These are phyloP conservation scores for Netelia inedita DNA, from an alignment of 2,888 invertebrate genomes.

Conservation along the genomic window DNA sequence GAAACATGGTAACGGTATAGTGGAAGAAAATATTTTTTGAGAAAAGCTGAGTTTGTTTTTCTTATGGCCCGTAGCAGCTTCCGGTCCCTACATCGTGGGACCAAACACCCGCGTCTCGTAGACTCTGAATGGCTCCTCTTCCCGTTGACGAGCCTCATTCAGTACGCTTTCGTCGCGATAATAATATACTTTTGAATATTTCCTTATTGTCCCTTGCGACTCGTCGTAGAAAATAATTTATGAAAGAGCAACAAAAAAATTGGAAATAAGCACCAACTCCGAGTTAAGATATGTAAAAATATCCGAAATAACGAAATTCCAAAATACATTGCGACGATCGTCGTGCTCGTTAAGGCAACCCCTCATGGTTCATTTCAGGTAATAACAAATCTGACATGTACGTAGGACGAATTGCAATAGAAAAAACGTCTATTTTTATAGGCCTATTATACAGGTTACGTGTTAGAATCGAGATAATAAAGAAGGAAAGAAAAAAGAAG, in stretches of 20 bases:
- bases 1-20: background rate
- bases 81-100: conserved; percentile 71
- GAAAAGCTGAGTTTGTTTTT: conserved; percentile 9
- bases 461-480: conserved; percentile 32
- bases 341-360: conserved; percentile 58
- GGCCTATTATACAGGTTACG: conserved; percentile 76
- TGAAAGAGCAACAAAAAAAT: background rate
- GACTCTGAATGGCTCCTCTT: conserved; percentile 55
- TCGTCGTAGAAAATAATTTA: background rate
- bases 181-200: conserved; percentile 10
- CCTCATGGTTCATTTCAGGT: conserved; percentile 49
- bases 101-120: conserved; percentile 70
- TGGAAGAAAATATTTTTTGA: conserved; percentile 15
- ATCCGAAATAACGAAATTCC: background rate
- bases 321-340: background rate
- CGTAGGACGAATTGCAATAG: conserved; percentile 77
- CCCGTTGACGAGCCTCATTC: conserved; percentile 52
- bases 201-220: background rate
- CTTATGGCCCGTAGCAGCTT: conserved; percentile 63
- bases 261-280: background rate
- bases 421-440: conserved; percentile 81
- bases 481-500: conserved; percentile 32
- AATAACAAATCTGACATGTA: conserved; percentile 61
- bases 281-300: conserved; percentile 3
- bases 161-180: conserved; percentile 17